Base-by-base conservation (phyloP, 2,888 invertebrate species). In the Minunthozetes semirufus region DNA sequence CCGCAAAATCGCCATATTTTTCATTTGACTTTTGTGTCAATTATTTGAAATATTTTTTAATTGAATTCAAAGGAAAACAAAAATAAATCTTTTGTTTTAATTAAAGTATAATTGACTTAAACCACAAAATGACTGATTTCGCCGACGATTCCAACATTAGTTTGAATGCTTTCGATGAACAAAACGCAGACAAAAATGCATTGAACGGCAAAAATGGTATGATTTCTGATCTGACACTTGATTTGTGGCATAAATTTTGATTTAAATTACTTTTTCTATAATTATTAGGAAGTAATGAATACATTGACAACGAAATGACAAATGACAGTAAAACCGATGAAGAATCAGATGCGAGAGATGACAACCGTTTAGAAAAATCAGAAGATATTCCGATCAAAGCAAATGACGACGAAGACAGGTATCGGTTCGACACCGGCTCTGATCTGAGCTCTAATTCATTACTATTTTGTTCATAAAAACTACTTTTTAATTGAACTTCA, bases 391-490 rank as follows among this genome's bases (percentile, higher is more conserved):
- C 13, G 9, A 0, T 9, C 19, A 68, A 68, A 42, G 19, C 42
- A 13, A 68, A 68, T 68, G 68, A 68, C 68, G 68, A 68, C 68
- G 68, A 68, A 68, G 68, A 68, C 68, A 68, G 68, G 68, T 66
- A 66, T 66, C 59, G 13, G 59, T 33, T 33, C 8, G 17, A 59
- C n/a, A 19, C 19, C 53, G 22, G 22, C 22, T 53, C 19, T 22
- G 6, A 19, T n/a, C 22, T 22, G 53, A 22, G 22, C 53, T 19
- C 53, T 53, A 53, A 19, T 53, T 53, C 19, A n/a, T 13, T 53
- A n/a, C n/a, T 53, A 53, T 53, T 53, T 6, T n/a, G n/a, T n/a
- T 53, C 6, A 53, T 6, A 53, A n/a, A 19, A n/a, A 53, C 53
- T 53, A 53, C 22, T 53, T 6, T 6, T 53, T 19, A 19, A 5